A percentile compares a stretch with the other conserved stretches of the same genome.
Conservation (phyloP, 2,113 vertebrate species). For the Megalops atlanticus region DNA sequence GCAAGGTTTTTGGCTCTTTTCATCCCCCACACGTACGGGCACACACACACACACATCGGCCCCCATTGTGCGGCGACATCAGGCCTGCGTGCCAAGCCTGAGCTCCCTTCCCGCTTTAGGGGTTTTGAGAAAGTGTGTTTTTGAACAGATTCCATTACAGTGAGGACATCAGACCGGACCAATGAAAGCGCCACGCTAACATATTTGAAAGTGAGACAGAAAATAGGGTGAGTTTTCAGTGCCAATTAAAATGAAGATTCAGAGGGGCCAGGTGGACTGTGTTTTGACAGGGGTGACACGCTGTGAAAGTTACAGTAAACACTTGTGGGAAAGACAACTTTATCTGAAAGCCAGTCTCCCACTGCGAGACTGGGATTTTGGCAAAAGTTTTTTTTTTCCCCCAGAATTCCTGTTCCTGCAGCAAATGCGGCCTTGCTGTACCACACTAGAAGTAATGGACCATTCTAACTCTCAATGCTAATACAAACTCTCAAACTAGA, state of each 20-base stretch:
- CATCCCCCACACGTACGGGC: neutral
- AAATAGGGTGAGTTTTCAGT: slow-evolving; percentile 22
- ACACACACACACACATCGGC: slow-evolving; percentile 1
- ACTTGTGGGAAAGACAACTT: neutral
- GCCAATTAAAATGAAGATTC: slow-evolving; percentile 12
- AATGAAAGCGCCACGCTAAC: slow-evolving; percentile 3
- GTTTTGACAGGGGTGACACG: slow-evolving; percentile 8
- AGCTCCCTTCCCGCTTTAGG: slow-evolving; percentile 21
- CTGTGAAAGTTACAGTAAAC: neutral
- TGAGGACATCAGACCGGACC: slow-evolving; percentile 18
- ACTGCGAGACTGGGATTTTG: neutral
- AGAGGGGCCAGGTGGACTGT: slow-evolving; percentile 13
- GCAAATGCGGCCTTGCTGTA: neutral
- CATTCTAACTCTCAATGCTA: neutral
- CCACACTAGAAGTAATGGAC: neutral
- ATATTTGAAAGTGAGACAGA: slow-evolving; percentile 21
- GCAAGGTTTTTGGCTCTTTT: neutral
- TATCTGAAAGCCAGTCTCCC: neutral
- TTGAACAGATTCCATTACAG: slow-evolving; percentile 27
- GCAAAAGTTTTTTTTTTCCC: neutral
- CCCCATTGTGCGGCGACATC: slow-evolving; percentile 18
- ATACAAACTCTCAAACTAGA: too few relatives aligned
- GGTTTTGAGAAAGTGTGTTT: slow-evolving; percentile 29
- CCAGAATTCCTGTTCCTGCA: neutral
- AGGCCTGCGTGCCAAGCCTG: slow-evolving; percentile 26